Evolutionary conservation across 2,797 vertebrate genomes (phyloP).

Genomic region (Aeoliscus strigatus): DNA sequence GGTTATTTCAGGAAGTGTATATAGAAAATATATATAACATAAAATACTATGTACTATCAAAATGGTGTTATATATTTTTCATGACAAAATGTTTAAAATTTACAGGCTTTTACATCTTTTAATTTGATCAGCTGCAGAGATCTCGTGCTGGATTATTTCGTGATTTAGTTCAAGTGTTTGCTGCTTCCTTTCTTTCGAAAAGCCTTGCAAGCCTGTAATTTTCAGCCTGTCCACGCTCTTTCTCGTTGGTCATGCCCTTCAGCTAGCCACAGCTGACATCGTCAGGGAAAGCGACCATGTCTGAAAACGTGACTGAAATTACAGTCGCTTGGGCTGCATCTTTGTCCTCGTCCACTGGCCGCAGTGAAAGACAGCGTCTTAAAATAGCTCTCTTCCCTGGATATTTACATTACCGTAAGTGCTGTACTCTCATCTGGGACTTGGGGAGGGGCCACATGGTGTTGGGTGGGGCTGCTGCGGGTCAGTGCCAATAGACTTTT

Average conservation of each 20-base stretch:
- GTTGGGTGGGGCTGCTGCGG: slow-evolving; percentile 43
- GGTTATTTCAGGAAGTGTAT: slow-evolving; percentile 47
- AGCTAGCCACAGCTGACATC: slow-evolving; percentile 25
- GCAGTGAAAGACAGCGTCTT: slow-evolving; percentile 64
- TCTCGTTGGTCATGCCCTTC: slow-evolving; percentile 25
- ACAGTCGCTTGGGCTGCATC: slow-evolving; percentile 67
- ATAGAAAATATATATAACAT: no score
- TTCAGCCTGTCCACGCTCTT: slow-evolving; percentile 2
- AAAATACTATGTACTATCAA: no score
- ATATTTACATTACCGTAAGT: slow-evolving; percentile 76
- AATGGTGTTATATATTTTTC: no score
- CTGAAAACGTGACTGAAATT: slow-evolving; percentile 68
- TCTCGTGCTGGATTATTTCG: no score
- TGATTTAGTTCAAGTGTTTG: no score
- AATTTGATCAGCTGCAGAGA: no score
- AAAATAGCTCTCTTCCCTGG: slow-evolving; percentile 68
- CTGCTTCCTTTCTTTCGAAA: background rate
- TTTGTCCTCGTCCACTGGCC: slow-evolving; percentile 61
- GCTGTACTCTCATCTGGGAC: slow-evolving; percentile 53
- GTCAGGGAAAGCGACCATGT: slow-evolving; percentile 42
- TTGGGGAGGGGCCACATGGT: slow-evolving; percentile 38
- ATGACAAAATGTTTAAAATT: no score
- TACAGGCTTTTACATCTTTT: no score
- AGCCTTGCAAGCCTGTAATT: background rate
- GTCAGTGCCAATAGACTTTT: slow-evolving; percentile 35